These are phyloP conservation scores for Crenuchus spilurus DNA, from an alignment of 2,797 vertebrate genomes.

Conservation along the genomic window DNA sequence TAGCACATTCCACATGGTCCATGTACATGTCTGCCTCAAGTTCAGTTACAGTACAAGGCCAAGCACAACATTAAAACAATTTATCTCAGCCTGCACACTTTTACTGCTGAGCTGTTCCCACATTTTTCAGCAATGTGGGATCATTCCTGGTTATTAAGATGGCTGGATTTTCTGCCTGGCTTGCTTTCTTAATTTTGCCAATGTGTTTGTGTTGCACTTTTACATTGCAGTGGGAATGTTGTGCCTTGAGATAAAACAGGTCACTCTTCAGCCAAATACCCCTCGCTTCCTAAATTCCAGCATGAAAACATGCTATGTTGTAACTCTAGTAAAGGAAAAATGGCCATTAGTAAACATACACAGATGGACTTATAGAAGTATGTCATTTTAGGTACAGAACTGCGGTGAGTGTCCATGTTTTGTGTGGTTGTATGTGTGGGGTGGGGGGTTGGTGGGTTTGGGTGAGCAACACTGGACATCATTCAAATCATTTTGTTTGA, in stretches of 20 bases:
- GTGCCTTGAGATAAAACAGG: conserved; percentile 19
- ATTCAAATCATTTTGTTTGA: no score
- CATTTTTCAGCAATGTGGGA: neutral
- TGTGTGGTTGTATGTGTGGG: no score
- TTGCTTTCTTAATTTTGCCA: conserved; percentile 21
- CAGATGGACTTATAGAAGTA: no score
- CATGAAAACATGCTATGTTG: neutral
- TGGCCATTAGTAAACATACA: neutral
- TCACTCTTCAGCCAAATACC: conserved; percentile 5
- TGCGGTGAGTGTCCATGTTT: no score
- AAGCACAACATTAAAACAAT: neutral
- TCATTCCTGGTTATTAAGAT: neutral
- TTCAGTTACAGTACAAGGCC: no score
- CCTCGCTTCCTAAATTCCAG: neutral
- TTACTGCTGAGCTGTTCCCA: neutral
- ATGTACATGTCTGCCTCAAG: no score
- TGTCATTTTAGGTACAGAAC: no score
- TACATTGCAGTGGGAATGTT: conserved; percentile 9
- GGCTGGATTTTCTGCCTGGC: conserved; percentile 27
- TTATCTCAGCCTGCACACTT: neutral
- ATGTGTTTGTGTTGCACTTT: conserved; percentile 41
- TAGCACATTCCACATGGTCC: no score
- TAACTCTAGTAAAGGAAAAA: neutral
- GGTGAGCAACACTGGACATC: no score
- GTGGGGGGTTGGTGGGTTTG: no score